Base-by-base conservation (phyloP, 2,888 invertebrate genomes). In the Phortica magna region DNA sequence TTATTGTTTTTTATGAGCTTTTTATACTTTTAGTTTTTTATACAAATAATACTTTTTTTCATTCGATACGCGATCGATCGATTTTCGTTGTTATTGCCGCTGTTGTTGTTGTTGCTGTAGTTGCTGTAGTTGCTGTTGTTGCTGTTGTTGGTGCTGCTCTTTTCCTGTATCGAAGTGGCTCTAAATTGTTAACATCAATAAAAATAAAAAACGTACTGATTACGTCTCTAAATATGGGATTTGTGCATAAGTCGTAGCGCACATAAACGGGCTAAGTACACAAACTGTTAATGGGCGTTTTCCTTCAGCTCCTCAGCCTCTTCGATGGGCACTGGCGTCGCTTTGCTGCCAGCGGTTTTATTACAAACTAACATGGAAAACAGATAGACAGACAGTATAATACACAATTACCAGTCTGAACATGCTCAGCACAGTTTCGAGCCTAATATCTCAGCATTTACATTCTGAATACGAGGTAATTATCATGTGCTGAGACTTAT, bases 161-260 rank as follows among this genome's bases (percentile, higher is more conserved):
- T 64, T 31, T 67, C 19, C 48, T 48, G n/a, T 14, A 42, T 41
- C 67, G 43, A 67, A 67, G 39, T 41, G 17, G 17, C 39, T 42
- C 42, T n/a, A 67, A 67, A 67, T 42, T 67, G 67, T 67, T 67
- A 42, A 67, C 41, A 67, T 42, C 31, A 67, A 67, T 67, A 67
- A 41, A 42, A 41, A 12, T 12, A 42, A 42, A n/a, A n/a, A n/a
- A n/a, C n/a, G 67, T 64, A 39, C 48, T 48, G 48, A 48, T 48
- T 48, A 9, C 48, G 48, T 12, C 48, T 48, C 61, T 10, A 61
- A 61, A 61, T 10, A 55, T 55, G 2, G 14, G 3, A 17, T 61
- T 61, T 61, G 22, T 48, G 14, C 48, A 48, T 14, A 48, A 48
- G 48, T 48, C 3, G 7, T 3, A 48, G 3, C 48, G 14, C 10